These are phyloP conservation scores for Cheilosia vernalis DNA, from an alignment of 2,888 invertebrate species.

Conservation along the genomic window DNA sequence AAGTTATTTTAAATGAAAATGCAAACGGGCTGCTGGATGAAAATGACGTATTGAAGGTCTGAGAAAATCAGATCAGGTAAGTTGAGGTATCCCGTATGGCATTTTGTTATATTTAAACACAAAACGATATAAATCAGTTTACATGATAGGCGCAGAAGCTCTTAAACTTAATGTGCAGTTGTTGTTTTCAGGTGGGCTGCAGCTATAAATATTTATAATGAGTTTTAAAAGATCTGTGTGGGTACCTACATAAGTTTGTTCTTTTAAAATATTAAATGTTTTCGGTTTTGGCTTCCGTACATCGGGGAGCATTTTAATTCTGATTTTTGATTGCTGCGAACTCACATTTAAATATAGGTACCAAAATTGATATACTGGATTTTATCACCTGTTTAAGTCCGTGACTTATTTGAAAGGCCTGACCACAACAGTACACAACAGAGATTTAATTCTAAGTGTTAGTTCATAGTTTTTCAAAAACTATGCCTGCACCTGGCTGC, in stretches of 20 bases:
- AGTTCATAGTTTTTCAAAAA: too few species aligned
- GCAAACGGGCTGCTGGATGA: constrained; percentile 22
- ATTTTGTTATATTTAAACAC: constrained; percentile 40
- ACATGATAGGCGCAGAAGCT: constrained; percentile 19
- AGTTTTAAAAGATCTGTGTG: background rate
- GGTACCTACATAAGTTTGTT: background rate
- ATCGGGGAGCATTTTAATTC: too few species aligned
- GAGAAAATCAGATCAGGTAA: constrained; percentile 32
- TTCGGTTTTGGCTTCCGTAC: background rate
- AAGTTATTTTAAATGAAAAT: constrained; percentile 34
- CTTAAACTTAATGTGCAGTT: constrained; percentile 50
- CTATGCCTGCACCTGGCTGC: too few species aligned
- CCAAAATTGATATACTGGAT: too few species aligned
- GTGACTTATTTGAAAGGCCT: too few species aligned
- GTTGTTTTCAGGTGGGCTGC: constrained; percentile 44
- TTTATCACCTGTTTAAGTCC: too few species aligned
- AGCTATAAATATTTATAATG: constrained; percentile 45
- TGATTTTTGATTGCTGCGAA: too few species aligned
- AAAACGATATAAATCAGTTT: constrained; percentile 36
- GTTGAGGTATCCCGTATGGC: constrained; percentile 24
- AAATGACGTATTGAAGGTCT: constrained; percentile 58
- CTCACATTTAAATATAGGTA: too few species aligned
- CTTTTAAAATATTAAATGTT: constrained; percentile 23
- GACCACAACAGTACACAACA: too few species aligned
- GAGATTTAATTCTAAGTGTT: too few species aligned